These are phyloP conservation scores for Rutpela maculata DNA, from an alignment of 2,888 invertebrate genomes.

Conservation along the genomic window DNA sequence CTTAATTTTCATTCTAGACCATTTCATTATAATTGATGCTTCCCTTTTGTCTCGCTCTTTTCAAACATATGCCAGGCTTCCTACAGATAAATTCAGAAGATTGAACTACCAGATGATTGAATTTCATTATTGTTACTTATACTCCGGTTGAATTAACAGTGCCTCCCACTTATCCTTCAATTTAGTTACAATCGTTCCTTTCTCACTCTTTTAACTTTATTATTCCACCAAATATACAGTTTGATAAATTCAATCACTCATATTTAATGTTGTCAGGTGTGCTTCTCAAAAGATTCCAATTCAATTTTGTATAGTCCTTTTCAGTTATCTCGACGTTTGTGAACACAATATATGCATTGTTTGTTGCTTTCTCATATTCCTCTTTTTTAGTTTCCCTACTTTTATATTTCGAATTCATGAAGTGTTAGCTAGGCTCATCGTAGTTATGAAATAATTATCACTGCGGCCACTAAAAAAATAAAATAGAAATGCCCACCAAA, in stretches of 20 bases:
- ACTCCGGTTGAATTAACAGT: background rate
- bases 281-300: no score
- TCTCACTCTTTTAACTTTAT: background rate
- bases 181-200: background rate
- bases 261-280: no score
- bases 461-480: no score
- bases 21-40: background rate
- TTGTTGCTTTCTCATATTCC: no score
- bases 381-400: no score
- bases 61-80: background rate
- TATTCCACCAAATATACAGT: background rate
- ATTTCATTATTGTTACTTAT: background rate
- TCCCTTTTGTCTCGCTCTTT: background rate
- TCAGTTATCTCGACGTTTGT: no score
- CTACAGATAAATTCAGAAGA: background rate
- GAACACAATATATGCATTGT: no score
- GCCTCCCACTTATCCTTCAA: background rate
- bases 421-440: no score
- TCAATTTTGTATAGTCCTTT: no score
- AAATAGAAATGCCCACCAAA: no score
- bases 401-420: no score
- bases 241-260: background rate
- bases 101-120: background rate
- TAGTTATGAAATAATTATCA: no score
- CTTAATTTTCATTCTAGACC: background rate